These are phyloP conservation scores for Dasysyrphus tricinctus DNA, from an alignment of 2,888 invertebrate species.

Conservation along the genomic window DNA sequence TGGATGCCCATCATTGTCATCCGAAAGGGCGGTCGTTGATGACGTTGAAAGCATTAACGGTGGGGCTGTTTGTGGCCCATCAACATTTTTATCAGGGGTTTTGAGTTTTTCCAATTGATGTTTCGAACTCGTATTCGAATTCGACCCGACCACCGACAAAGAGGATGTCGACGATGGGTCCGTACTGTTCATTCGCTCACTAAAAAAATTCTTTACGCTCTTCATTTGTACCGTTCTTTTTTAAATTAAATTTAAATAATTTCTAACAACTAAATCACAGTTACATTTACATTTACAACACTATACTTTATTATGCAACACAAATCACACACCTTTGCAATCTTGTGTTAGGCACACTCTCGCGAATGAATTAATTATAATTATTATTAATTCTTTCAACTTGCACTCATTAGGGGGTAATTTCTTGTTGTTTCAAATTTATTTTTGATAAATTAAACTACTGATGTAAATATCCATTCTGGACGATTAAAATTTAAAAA, in stretches of 20 bases:
- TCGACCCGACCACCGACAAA: slow-evolving; percentile 29
- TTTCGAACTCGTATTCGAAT: slow-evolving; percentile 61
- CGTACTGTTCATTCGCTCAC: slow-evolving; percentile 82
- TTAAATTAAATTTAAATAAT: slow-evolving; percentile 35
- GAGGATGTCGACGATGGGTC: slow-evolving; percentile 77
- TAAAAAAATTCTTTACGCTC: slow-evolving; percentile 82
- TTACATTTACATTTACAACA: slow-evolving; percentile 49
- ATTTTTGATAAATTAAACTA: slow-evolving; percentile 52
- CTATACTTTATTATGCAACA: slow-evolving; percentile 44
- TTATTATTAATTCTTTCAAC: slow-evolving; percentile 11
- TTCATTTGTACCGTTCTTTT: slow-evolving; percentile 79
- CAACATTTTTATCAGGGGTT: slow-evolving; percentile 47
- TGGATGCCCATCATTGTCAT: slow-evolving; percentile 70
- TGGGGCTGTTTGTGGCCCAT: slow-evolving; percentile 71
- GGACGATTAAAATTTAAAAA: slow-evolving; percentile 28
- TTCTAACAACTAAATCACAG: slow-evolving; percentile 76
- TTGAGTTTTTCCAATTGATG: slow-evolving; percentile 75
- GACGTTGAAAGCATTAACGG: slow-evolving; percentile 60
- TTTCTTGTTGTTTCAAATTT: slow-evolving; percentile 18
- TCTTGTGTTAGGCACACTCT: slow-evolving; percentile 61
- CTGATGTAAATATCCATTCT: slow-evolving; percentile 55
- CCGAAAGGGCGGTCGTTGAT: slow-evolving; percentile 52
- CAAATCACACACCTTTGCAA: slow-evolving; percentile 61
- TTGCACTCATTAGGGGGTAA: slow-evolving; percentile 15
- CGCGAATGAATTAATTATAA: slow-evolving; percentile 54